Percentiles rank a stretch among this genome's conserved stretches.
Evolutionary conservation across 2,888 invertebrate genomes (phyloP).

Genomic region (Drosophila meridiana): DNA sequence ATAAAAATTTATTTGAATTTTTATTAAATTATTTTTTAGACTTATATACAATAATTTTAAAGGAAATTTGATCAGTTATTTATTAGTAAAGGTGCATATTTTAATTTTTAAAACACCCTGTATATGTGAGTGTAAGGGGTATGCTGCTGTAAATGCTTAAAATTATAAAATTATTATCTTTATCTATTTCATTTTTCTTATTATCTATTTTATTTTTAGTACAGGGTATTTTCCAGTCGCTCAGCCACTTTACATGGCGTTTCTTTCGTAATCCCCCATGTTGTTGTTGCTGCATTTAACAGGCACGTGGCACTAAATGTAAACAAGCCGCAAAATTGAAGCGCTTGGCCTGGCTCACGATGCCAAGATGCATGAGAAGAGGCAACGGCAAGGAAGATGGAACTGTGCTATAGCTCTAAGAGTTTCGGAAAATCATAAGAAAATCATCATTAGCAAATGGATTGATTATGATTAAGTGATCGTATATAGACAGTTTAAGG

Average conservation of each 20-base stretch:
- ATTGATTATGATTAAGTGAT: not conserved
- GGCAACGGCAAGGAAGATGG: not conserved
- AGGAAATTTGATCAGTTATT: too few species aligned
- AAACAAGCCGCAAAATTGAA: conserved; percentile 66
- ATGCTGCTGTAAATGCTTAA: too few species aligned
- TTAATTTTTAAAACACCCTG: too few species aligned
- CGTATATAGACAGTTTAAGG: not conserved
- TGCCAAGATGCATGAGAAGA: not conserved
- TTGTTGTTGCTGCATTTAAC: conserved; percentile 57
- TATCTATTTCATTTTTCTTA: not conserved
- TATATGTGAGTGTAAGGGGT: too few species aligned
- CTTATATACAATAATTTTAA: too few species aligned
- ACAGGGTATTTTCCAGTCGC: conserved; percentile 23
- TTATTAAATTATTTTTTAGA: too few species aligned
- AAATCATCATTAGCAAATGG: not conserved
- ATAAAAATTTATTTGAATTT: too few species aligned
- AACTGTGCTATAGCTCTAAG: not conserved
- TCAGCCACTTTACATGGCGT: fast-evolving
- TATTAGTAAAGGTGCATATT: too few species aligned
- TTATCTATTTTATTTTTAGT: not conserved
- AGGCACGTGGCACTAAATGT: conserved; percentile 72
- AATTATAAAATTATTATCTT: too few species aligned
- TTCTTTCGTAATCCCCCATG: conserved; percentile 14
- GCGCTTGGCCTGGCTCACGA: conserved; percentile 30
- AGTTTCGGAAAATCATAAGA: not conserved